Percentiles rank a stretch among this genome's conserved stretches.
phyloP scores from a whole-genome alignment of 2,113 vertebrate species.

The Gyps fulvus region DNA sequence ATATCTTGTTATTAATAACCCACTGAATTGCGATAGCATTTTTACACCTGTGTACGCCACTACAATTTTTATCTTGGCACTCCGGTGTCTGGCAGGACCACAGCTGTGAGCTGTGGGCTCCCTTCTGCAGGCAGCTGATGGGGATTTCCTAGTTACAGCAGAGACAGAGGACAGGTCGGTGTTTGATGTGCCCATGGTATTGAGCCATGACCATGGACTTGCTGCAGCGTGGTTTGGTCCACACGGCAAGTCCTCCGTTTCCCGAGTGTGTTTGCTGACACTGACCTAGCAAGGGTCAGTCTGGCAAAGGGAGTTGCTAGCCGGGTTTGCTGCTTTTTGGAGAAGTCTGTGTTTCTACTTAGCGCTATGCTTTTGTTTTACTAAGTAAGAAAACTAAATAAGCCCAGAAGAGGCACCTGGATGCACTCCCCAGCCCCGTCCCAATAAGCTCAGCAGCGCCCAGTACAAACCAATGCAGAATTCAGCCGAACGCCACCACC shows the following conservation, averaged over 20 bases:
- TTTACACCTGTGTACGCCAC: neutral
- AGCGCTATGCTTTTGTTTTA: fast-evolving
- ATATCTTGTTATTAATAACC: neutral
- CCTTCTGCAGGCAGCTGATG: neutral
- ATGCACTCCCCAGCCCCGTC: neutral
- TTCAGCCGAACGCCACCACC: fast-evolving
- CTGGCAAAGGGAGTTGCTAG: neutral
- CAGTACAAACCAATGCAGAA: neutral
- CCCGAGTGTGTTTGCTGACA: neutral
- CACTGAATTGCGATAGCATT: neutral
- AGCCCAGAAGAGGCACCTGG: neutral
- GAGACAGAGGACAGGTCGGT: neutral
- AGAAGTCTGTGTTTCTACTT: neutral
- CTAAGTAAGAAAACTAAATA: neutral
- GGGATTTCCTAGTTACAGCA: neutral
- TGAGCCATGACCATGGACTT: fast-evolving
- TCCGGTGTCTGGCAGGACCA: neutral
- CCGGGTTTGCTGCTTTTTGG: neutral
- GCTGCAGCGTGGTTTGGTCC: neutral
- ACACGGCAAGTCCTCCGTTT: fast-evolving
- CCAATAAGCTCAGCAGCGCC: fast-evolving
- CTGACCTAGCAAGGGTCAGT: neutral
- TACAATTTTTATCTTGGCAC: fast-evolving
- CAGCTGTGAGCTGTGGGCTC: neutral
- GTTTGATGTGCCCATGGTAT: fast-evolving